phyloP scores from a whole-genome alignment of 2,797 vertebrate genomes.

The Myotis myotis region DNA sequence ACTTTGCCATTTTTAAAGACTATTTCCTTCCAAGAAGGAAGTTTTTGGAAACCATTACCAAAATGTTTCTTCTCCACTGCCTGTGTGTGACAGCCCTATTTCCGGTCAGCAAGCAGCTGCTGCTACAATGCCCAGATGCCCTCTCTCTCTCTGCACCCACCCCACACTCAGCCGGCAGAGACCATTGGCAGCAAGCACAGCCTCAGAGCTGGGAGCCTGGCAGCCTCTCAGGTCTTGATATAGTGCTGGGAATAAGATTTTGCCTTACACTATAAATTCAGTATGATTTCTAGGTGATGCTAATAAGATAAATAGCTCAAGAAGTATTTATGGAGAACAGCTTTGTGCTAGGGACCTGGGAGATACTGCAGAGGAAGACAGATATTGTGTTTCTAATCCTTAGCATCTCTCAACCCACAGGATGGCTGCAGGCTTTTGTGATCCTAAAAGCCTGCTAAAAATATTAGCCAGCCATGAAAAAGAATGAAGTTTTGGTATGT shows the following conservation, averaged over 20 bases:
- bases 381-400: not conserved
- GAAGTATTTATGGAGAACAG: not conserved
- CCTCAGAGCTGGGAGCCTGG: not conserved
- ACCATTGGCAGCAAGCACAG: not conserved
- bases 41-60: not conserved
- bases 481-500: not conserved
- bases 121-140: not conserved
- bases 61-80: not conserved
- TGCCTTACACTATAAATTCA: not conserved
- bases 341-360: not conserved
- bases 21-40: not conserved
- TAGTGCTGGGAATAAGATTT: not conserved
- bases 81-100: not conserved
- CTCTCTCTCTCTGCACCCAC: constrained; percentile 27
- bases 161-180: not conserved
- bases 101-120: constrained; percentile 47
- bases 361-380: not conserved
- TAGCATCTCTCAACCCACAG: fast-evolving
- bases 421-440: not conserved
- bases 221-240: constrained; percentile 3
- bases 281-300: not conserved
- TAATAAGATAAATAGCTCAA: not conserved
- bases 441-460: not conserved
- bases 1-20: not conserved
- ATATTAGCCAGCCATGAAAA: not conserved